Percentiles rank a stretch among this genome's conserved stretches.
These are phyloP conservation scores for Silurus lanzhouensis DNA, from an alignment of 2,797 vertebrate genomes.

Conservation along the genomic window DNA sequence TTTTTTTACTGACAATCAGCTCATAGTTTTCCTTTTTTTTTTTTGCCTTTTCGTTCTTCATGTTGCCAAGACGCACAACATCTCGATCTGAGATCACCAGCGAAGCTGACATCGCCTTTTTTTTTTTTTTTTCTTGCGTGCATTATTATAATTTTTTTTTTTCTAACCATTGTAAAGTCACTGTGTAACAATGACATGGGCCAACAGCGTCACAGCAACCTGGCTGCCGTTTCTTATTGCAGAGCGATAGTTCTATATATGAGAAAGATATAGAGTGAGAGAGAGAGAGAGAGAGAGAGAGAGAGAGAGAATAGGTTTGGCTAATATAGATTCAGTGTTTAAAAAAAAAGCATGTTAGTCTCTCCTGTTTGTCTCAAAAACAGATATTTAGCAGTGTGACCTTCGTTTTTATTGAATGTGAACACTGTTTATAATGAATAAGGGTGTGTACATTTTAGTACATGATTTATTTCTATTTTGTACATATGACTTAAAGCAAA, in stretches of 20 bases:
- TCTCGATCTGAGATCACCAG: neutral
- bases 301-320: neutral
- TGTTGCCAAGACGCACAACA: neutral
- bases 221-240: constrained; percentile 37
- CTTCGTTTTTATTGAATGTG: constrained; percentile 76
- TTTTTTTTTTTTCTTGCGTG: neutral
- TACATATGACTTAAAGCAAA: constrained; percentile 78
- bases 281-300: neutral
- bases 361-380: constrained; percentile 60
- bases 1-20: constrained; percentile 27
- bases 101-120: neutral
- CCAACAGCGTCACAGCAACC: constrained; percentile 25
- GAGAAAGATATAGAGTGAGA: neutral
- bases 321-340: constrained; percentile 45
- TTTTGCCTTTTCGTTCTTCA: neutral
- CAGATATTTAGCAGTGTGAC: constrained; percentile 75
- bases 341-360: constrained; percentile 61
- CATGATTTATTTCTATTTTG: constrained; percentile 84
- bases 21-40: neutral
- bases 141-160: neutral
- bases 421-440: constrained; percentile 73
- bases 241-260: constrained; percentile 22
- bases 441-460: constrained; percentile 86
- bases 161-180: constrained; percentile 35
- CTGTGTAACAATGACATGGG: constrained; percentile 32